Percentiles rank a stretch among this genome's conserved stretches.
Conservation (phyloP, 2,113 vertebrate genomes). For the Eubucco bourcierii region DNA sequence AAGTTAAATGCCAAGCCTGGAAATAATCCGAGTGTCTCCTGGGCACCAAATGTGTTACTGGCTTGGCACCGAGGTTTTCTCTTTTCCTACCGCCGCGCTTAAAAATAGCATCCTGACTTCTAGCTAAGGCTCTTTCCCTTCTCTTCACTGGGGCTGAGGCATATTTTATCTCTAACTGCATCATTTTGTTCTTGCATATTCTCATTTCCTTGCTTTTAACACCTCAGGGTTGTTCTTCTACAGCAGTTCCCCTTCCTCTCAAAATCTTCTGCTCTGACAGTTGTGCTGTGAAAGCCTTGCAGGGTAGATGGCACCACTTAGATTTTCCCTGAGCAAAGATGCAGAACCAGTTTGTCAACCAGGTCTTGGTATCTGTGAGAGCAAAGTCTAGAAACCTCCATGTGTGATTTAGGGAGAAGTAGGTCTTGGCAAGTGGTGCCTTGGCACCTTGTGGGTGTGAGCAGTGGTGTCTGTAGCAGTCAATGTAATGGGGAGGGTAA, state of each 20-base stretch:
- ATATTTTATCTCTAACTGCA: neutral
- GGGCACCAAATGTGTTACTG: neutral
- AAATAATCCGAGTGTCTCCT: neutral
- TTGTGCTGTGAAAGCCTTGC: neutral
- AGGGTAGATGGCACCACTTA: neutral
- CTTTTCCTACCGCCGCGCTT: neutral
- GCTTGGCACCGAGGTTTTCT: neutral
- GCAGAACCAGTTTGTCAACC: neutral
- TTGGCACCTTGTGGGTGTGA: neutral
- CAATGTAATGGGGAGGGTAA: neutral
- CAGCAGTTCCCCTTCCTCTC: neutral
- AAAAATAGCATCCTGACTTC: slow-evolving; percentile 16
- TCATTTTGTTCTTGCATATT: neutral
- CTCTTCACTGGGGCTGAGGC: neutral
- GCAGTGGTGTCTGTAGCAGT: neutral
- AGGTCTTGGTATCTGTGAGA: neutral
- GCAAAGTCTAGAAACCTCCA: neutral
- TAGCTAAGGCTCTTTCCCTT: neutral
- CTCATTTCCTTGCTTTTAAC: neutral
- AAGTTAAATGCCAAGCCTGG: slow-evolving; percentile 11
- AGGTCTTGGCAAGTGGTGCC: neutral
- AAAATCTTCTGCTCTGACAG: neutral
- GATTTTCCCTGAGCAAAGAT: neutral
- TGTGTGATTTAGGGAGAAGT: neutral
- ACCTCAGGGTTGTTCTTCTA: neutral